These are phyloP conservation scores for Hozukius guyotensis DNA, from an alignment of 2,797 vertebrate genomes.

Conservation along the genomic window DNA sequence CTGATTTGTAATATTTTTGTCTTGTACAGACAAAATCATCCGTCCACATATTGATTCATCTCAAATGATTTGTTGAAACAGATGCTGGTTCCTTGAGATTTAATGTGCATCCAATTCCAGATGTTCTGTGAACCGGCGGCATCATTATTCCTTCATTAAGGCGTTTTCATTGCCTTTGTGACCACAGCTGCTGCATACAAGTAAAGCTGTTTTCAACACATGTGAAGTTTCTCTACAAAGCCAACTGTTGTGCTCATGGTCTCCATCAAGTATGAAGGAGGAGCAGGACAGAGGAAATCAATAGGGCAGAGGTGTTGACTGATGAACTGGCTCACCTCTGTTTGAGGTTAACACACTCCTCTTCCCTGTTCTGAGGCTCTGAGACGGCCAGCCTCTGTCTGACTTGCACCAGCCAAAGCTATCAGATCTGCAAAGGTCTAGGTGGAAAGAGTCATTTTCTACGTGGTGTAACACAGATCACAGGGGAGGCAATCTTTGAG, in stretches of 20 bases:
- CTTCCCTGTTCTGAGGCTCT: background rate
- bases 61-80: background rate
- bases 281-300: conserved; percentile 26
- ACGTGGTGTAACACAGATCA: background rate
- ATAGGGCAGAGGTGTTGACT: conserved; percentile 19
- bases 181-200: background rate
- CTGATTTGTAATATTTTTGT: background rate
- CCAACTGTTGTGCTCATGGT: background rate
- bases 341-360: background rate
- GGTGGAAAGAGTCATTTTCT: conserved; percentile 13
- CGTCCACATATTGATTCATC: background rate
- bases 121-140: background rate
- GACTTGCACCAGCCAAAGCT: background rate
- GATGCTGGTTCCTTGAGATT: background rate
- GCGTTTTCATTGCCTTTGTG: background rate
- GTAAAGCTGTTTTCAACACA: background rate
- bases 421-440: conserved; percentile 40
- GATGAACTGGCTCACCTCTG: conserved; percentile 7
- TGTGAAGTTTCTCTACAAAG: background rate
- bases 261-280: background rate
- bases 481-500: background rate
- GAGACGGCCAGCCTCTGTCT: background rate
- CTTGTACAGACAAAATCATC: background rate
- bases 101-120: background rate
- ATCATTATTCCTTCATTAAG: background rate